phyloP scores from a whole-genome alignment of 1,140 invertebrate genomes.

The Belonocnema kinseyi region DNA sequence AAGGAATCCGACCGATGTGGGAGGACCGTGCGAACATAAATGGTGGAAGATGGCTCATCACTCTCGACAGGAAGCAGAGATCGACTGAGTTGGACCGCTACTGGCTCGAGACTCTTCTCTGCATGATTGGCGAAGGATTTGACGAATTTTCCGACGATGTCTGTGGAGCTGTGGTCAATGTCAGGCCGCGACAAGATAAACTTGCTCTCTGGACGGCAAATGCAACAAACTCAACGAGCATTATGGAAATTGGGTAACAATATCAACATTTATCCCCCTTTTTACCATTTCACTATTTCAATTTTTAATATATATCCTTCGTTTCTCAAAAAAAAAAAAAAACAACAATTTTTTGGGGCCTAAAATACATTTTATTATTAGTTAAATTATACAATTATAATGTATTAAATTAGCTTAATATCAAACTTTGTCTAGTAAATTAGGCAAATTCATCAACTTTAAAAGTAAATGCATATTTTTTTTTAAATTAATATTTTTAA shows the following conservation, averaged over 20 bases:
- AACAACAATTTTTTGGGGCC: too few species aligned
- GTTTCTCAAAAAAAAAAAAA: too few species aligned
- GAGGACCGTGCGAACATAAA: slow-evolving; percentile 93
- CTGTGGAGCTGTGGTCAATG: slow-evolving; percentile 96
- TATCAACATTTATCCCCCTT: too few species aligned
- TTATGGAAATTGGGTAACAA: slow-evolving; percentile 85
- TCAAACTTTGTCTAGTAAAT: too few species aligned
- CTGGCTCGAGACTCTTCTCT: slow-evolving; percentile 97
- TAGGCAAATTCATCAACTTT: too few species aligned
- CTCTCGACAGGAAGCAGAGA: slow-evolving; percentile 89
- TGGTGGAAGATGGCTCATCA: slow-evolving; percentile 97
- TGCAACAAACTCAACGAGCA: slow-evolving; percentile 84
- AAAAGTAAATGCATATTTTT: too few species aligned
- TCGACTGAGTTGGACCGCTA: slow-evolving; percentile 90
- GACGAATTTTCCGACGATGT: slow-evolving; percentile 93
- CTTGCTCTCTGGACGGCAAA: slow-evolving; percentile 96
- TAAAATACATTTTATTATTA: too few species aligned
- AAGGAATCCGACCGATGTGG: slow-evolving; percentile 98
- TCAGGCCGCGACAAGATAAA: slow-evolving; percentile 94
- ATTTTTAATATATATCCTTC: too few species aligned
- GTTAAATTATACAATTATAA: too few species aligned
- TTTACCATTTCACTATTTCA: too few species aligned
- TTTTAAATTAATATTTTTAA: too few species aligned
- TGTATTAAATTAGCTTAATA: too few species aligned
- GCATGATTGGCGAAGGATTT: slow-evolving; percentile 98